phyloP scores from a whole-genome alignment of 2,113 vertebrate species.

The Lophochroa leadbeateri region DNA sequence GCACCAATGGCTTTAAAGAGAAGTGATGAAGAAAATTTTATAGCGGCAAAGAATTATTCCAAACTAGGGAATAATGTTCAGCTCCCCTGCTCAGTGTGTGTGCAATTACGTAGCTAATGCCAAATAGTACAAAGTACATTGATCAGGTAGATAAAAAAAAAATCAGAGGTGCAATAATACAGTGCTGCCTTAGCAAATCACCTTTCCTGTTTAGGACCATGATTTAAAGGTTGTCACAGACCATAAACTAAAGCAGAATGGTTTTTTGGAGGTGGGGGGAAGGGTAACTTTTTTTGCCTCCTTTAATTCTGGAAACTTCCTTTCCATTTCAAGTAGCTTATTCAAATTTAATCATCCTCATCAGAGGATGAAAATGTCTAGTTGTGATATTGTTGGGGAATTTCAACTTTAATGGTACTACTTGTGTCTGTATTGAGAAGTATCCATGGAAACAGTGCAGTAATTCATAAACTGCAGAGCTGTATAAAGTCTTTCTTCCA shows the following conservation, averaged over 20 bases:
- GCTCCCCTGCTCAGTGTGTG: background rate
- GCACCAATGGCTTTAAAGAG: background rate
- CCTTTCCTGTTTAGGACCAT: background rate
- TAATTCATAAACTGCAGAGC: slow-evolving; percentile 37
- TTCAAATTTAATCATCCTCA: background rate
- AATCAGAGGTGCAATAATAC: background rate
- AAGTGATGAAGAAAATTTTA: background rate
- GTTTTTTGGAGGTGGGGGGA: background rate
- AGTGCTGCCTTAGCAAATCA: background rate
- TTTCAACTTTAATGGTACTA: background rate
- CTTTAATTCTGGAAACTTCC: background rate
- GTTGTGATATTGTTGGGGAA: background rate
- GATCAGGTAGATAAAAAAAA: background rate
- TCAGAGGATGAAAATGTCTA: background rate
- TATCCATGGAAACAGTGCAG: slow-evolving; percentile 49
- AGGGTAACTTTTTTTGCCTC: background rate
- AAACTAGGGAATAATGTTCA: background rate
- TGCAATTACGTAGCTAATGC: background rate
- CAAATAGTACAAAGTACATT: background rate
- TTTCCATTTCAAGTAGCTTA: background rate
- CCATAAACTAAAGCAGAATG: background rate
- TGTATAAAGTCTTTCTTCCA: background rate
- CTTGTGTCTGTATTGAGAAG: background rate
- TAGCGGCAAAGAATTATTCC: background rate
- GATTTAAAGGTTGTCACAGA: background rate